These are phyloP conservation scores for Lota lota DNA, from an alignment of 2,113 vertebrate genomes.

Conservation along the genomic window DNA sequence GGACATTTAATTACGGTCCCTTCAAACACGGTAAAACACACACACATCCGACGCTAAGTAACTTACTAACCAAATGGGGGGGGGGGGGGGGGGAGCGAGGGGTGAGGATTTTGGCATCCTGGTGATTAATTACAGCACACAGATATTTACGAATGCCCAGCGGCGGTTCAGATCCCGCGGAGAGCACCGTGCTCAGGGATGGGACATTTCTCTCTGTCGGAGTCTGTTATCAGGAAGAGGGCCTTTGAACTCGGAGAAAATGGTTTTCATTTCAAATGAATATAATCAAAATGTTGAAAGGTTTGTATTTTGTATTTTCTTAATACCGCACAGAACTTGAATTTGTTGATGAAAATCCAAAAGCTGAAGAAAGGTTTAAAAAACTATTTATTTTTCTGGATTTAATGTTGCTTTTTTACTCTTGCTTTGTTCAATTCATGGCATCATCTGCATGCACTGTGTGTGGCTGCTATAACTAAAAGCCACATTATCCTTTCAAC, in stretches of 20 bases:
- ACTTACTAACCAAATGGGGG: too few relatives aligned
- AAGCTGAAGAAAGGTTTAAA: too few relatives aligned
- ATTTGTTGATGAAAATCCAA: background rate
- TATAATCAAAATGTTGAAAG: too few relatives aligned
- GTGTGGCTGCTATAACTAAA: conserved; percentile 3
- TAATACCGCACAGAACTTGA: background rate
- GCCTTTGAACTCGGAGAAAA: conserved; percentile 64
- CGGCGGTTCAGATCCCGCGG: conserved; percentile 61
- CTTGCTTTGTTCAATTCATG: background rate
- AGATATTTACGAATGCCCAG: conserved; percentile 70
- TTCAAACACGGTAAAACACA: too few relatives aligned
- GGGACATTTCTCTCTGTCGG: conserved; percentile 74
- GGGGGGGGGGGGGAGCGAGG: conserved; percentile 41
- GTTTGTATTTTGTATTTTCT: too few relatives aligned
- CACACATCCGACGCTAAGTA: too few relatives aligned
- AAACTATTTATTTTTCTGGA: too few relatives aligned
- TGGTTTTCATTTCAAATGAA: conserved; percentile 24
- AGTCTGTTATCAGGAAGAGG: conserved; percentile 68
- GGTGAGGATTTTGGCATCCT: conserved; percentile 52
- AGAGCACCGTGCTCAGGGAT: conserved; percentile 58
- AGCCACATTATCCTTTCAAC: conserved; percentile 11
- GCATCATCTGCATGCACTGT: conserved; percentile 3
- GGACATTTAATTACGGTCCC: too few relatives aligned
- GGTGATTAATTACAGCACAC: conserved; percentile 81
- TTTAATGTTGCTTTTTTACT: too few relatives aligned